Evolutionary conservation across 2,113 vertebrate genomes (phyloP).

Genomic region (Myocastor coypus): DNA sequence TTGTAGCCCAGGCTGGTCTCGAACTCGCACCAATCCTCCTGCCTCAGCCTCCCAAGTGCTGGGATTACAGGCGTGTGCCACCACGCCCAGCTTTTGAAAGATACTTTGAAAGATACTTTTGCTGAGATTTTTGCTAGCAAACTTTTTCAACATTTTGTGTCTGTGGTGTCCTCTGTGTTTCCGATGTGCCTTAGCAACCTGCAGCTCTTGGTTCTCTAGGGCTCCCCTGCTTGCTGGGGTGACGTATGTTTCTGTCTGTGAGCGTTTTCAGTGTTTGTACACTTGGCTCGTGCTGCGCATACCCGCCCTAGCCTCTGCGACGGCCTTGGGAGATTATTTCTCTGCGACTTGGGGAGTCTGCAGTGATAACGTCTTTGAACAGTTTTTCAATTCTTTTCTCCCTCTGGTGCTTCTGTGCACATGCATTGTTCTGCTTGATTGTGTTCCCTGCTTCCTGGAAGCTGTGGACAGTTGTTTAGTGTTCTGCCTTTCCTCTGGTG

Average conservation of each 20-base stretch:
- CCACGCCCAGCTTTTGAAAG: too few species aligned
- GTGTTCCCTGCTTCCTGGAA: background rate
- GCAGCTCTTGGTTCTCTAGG: background rate
- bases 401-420: background rate
- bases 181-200: background rate
- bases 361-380: background rate
- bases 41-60: too few species aligned
- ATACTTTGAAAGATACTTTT: background rate
- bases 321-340: background rate
- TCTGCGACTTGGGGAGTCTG: background rate
- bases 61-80: too few species aligned
- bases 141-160: background rate
- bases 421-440: background rate
- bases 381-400: background rate
- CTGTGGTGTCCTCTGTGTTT: background rate
- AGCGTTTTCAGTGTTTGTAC: background rate
- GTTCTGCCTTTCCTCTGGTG: background rate
- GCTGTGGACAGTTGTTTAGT: background rate
- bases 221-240: background rate
- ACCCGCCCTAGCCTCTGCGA: background rate
- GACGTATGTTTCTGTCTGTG: background rate
- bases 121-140: background rate
- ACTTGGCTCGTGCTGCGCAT: background rate
- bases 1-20: too few species aligned
- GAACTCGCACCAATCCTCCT: too few species aligned